These are phyloP conservation scores for Lasioglossum marginatum DNA, from an alignment of 2,888 invertebrate genomes.

Conservation along the genomic window DNA sequence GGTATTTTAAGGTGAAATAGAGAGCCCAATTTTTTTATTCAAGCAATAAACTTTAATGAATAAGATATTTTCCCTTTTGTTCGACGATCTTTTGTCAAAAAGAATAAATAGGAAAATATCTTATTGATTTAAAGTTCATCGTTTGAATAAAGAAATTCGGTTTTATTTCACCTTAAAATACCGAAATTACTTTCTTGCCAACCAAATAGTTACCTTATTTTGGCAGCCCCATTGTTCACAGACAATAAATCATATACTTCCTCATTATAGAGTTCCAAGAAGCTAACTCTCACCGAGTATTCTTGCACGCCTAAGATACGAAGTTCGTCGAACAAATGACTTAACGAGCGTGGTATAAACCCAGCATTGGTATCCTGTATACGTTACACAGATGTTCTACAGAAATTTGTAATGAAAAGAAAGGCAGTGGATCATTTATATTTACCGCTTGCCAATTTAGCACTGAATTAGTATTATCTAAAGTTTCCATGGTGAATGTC, in stretches of 20 bases:
- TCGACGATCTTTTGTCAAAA: no score
- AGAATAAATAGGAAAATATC: no score
- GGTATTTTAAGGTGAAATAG: no score
- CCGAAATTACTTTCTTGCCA: no score
- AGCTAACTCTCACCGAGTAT: slow-evolving; percentile 96
- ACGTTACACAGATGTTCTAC: slow-evolving; percentile 17
- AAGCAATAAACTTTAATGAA: no score
- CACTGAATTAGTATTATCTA: slow-evolving; percentile 86
- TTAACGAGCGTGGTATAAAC: slow-evolving; percentile 95
- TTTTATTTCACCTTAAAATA: no score
- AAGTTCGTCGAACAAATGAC: slow-evolving; percentile 96
- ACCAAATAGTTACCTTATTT: slow-evolving; percentile 84
- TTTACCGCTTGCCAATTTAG: slow-evolving; percentile 90
- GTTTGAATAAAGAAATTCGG: no score
- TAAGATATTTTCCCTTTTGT: no score
- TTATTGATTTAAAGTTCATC: no score
- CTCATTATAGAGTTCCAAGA: slow-evolving; percentile 98
- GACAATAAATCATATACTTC: slow-evolving; percentile 97
- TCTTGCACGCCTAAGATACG: slow-evolving; percentile 90
- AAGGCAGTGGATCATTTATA: background rate
- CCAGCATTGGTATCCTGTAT: slow-evolving; percentile 93
- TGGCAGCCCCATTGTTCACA: slow-evolving; percentile 89
- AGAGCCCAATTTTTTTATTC: no score
- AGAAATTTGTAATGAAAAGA: background rate
- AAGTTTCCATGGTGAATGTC: slow-evolving; percentile 98